Conservation (phyloP, 1,140 invertebrate genomes). For the Drosophila micromelanica region DNA sequence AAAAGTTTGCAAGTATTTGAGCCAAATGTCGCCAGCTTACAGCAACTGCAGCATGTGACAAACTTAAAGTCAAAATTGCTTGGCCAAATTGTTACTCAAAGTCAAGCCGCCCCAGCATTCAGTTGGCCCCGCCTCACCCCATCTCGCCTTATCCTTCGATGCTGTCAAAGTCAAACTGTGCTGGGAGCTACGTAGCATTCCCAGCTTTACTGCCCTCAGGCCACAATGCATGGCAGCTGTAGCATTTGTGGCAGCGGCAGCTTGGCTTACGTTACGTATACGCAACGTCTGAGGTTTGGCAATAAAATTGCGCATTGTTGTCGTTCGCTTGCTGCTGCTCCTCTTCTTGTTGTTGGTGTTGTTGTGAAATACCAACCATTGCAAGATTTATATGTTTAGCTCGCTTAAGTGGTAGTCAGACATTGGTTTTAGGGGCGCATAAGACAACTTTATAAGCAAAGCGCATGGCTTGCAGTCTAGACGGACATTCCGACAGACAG, state of each 20-base stretch:
- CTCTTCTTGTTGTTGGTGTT: conserved; percentile 32
- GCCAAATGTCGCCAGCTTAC: conserved; percentile 23
- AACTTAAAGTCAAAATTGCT: conserved; percentile 51
- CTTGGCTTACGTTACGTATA: conserved; percentile 75
- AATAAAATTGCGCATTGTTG: conserved; percentile 80
- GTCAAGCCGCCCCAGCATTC: conserved; percentile 22
- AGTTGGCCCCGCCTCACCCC: background rate
- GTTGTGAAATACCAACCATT: conserved; percentile 72
- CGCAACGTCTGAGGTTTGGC: conserved; percentile 78
- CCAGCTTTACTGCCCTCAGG: conserved; percentile 24
- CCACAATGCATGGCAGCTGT: conserved; percentile 65
- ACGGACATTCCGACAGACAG: conserved; percentile 28
- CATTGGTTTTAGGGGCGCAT: conserved; percentile 66
- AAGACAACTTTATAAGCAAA: conserved; percentile 71
- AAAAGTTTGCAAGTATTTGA: conserved; percentile 27
- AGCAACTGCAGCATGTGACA: conserved; percentile 25
- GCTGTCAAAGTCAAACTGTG: conserved; percentile 37
- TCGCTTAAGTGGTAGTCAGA: conserved; percentile 79
- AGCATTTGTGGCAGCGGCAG: conserved; percentile 65
- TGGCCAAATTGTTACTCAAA: conserved; percentile 45
- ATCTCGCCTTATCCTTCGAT: background rate
- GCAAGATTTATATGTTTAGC: conserved; percentile 79
- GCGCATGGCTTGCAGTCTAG: conserved; percentile 59
- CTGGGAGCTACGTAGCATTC: conserved; percentile 13
- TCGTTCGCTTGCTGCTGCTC: conserved; percentile 36